Percentiles rank a stretch among this genome's conserved stretches.
These are phyloP conservation scores for Rhogogaster chlorosoma DNA, from an alignment of 2,888 invertebrate genomes.

Conservation along the genomic window DNA sequence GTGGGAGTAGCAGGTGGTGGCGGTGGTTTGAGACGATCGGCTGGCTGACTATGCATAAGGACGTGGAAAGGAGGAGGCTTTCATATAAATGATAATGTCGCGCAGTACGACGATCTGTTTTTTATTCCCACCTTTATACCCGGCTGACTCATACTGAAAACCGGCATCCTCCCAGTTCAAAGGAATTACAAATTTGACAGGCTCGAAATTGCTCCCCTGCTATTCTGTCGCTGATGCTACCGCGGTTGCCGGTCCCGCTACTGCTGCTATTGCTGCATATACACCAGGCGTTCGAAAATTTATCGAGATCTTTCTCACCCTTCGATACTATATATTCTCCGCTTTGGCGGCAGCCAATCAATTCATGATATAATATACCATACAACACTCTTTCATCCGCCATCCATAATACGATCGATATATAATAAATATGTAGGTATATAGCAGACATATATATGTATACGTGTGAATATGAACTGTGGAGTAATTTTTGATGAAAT, in stretches of 20 bases:
- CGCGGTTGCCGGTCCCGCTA: background rate
- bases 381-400: background rate
- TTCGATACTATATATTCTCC: background rate
- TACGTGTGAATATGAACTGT: too few species aligned
- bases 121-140: slow-evolving; percentile 55
- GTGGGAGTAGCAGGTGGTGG: slow-evolving; percentile 55
- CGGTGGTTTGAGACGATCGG: slow-evolving; percentile 51
- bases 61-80: slow-evolving; percentile 71
- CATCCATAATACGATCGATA: background rate
- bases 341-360: background rate
- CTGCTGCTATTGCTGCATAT: slow-evolving; percentile 8
- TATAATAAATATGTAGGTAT: background rate
- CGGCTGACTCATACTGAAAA: slow-evolving; percentile 29
- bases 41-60: slow-evolving; percentile 72
- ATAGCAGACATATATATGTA: too few species aligned
- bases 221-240: background rate
- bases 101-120: slow-evolving; percentile 52
- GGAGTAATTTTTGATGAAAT: background rate
- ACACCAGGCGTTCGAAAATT: slow-evolving; percentile 9
- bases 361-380: slow-evolving; percentile 11
- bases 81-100: slow-evolving; percentile 76
- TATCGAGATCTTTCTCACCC: background rate
- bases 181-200: slow-evolving; percentile 74
- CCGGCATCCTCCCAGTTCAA: slow-evolving; percentile 64
- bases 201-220: slow-evolving; percentile 63